Evolutionary conservation across 2,797 vertebrate genomes (phyloP), one percentile per base, ranked within the genome.

Genomic region (Coregonus ussuriensis): DNA sequence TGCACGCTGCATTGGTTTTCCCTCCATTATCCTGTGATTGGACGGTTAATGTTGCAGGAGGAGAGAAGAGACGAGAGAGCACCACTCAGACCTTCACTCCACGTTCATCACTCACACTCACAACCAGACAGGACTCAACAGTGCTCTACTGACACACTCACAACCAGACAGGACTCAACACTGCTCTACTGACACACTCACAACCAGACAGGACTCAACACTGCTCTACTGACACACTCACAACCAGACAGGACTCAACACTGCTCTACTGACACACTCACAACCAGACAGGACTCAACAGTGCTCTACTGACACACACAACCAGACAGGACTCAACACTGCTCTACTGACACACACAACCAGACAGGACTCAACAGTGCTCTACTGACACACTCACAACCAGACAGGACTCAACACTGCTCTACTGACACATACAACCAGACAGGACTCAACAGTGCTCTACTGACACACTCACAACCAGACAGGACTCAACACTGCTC

Each of bases 41-140:
- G 86, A 91, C 84, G 62, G 86, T 91, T 90, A 86, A 88, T 90
- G 86, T 91, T 88, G 88, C 89, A 87, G 79, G 79, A 84, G 85
- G 21, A 79, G 79, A 85, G 74, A 74, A 51, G 74, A 33, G 33
- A 25, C 56, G 29, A 70, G 72, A 72, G 74, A 70, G 15, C 35
- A 47, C 63, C 77, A 86, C 79, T 75, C 75, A 13, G 0, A 75
- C 77, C 76, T 87, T 86, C 81, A 84, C 82, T 82, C 84, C 81
- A 65, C 79, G 83, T 85, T 87, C 85, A 75, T 69, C 13, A 56
- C 79, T 59, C 74, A 82, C 63, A 73, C 53, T 59, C 52, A 54
- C 14, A 31, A 25, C 16, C 31, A 68, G 25, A 75, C 63, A 52
- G 31, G 25, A 37, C 29, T 29, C 11, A 54, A 53, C 35, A 63